A percentile compares a stretch with the other conserved stretches of the same genome.
Conservation (phyloP, 35 echinoderm and acorn worm species). For the Ptychodera flava region DNA sequence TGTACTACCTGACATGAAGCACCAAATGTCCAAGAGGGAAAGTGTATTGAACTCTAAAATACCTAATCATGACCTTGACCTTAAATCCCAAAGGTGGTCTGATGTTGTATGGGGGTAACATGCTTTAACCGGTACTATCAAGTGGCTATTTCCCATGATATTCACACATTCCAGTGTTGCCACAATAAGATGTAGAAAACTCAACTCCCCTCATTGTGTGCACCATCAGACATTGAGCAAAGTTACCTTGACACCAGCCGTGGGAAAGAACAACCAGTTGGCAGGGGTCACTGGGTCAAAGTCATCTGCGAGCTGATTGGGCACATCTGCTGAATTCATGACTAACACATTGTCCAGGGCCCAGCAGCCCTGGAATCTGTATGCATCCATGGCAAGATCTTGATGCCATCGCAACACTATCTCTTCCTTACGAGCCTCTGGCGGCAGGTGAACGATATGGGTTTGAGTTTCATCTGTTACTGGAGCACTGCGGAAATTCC, state of each 20-base stretch:
- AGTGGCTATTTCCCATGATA: no score
- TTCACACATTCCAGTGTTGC: neutral
- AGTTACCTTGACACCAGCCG: constrained; percentile 67
- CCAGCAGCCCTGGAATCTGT: constrained; percentile 72
- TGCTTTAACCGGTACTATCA: no score
- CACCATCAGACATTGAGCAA: no score
- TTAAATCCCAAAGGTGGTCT: no score
- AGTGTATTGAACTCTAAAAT: no score
- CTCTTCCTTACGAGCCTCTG: constrained; percentile 56
- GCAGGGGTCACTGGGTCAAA: constrained; percentile 77
- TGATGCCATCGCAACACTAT: constrained; percentile 74
- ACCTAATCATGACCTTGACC: no score
- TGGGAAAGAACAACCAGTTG: constrained; percentile 89
- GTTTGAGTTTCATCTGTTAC: constrained; percentile 54
- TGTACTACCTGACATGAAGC: no score
- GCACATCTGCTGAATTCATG: constrained; percentile 59
- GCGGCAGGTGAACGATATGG: constrained; percentile 87
- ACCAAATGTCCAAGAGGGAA: no score
- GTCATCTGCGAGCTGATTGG: constrained; percentile 46
- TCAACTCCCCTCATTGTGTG: no score
- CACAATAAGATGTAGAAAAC: neutral
- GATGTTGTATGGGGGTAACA: no score
- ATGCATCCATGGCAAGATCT: constrained; percentile 74
- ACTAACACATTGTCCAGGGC: constrained; percentile 84
- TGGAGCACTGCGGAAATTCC: constrained; percentile 45